Evolutionary conservation across 2,888 invertebrate species (phyloP).

Genomic region (Agonum fuliginosum): DNA sequence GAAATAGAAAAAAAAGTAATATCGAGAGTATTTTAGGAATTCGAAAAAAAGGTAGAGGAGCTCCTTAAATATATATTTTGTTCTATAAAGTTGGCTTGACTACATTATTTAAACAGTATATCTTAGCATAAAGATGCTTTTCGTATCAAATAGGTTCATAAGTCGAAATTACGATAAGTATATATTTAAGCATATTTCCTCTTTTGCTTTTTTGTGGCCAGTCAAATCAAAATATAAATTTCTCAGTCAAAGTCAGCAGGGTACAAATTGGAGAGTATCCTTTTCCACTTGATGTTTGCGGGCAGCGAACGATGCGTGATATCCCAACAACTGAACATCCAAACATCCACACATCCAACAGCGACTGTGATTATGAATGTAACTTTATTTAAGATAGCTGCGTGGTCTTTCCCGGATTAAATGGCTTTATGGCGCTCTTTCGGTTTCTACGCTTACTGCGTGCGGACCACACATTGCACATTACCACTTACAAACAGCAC

Average conservation of each 20-base stretch:
- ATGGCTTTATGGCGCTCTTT: constrained; percentile 35
- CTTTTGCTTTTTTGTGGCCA: no score
- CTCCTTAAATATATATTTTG: no score
- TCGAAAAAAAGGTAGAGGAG: no score
- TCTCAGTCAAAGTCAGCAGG: neutral
- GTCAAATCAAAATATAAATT: no score
- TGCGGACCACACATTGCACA: neutral
- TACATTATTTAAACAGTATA: no score
- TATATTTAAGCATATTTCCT: no score
- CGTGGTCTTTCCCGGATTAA: constrained; percentile 18
- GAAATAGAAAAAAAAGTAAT: no score
- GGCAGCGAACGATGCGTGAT: neutral
- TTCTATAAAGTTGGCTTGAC: no score
- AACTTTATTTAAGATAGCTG: constrained; percentile 19
- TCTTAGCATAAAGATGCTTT: no score
- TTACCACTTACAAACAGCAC: neutral
- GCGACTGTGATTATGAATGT: constrained; percentile 42
- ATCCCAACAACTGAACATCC: neutral
- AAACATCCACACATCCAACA: constrained; percentile 15
- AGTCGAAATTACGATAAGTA: no score
- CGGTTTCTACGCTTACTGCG: constrained; percentile 6
- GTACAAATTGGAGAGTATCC: neutral
- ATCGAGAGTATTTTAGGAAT: no score
- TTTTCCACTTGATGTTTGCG: neutral
- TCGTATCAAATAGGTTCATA: no score